Evolutionary conservation across 2,888 invertebrate species (phyloP).

Genomic region (Abrostola triplasia): DNA sequence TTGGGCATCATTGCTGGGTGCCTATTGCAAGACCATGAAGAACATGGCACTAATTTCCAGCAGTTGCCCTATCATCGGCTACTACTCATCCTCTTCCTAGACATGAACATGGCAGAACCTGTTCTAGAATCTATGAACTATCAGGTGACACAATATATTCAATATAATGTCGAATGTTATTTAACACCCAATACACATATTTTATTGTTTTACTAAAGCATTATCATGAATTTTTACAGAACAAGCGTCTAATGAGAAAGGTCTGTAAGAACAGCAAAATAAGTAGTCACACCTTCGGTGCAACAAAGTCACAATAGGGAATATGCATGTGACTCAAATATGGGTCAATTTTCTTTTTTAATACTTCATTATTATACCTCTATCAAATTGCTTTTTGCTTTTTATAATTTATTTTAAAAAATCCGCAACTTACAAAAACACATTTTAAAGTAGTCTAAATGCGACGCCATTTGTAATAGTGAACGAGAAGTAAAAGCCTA

Average conservation of each 20-base stretch:
- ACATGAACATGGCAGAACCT: constrained; percentile 97
- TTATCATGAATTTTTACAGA: constrained; percentile 21
- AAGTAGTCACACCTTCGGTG: too few relatives aligned
- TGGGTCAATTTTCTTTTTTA: too few relatives aligned
- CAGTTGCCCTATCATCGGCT: constrained; percentile 99
- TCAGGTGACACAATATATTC: constrained; percentile 87
- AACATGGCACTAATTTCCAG: constrained; percentile 96
- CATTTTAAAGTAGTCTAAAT: too few relatives aligned
- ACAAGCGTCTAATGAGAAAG: neutral
- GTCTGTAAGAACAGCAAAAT: constrained; percentile 19
- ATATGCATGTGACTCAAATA: too few relatives aligned
- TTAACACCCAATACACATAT: neutral
- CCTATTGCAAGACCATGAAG: constrained; percentile 98
- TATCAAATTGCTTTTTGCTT: too few relatives aligned
- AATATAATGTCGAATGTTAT: neutral
- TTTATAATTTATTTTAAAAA: too few relatives aligned
- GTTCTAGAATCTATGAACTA: constrained; percentile 98
- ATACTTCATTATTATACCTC: too few relatives aligned
- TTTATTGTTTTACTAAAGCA: constrained; percentile 9
- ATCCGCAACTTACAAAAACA: too few relatives aligned
- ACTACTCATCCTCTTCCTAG: constrained; percentile 98
- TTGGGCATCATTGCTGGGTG: constrained; percentile 98
- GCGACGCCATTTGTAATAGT: too few relatives aligned
- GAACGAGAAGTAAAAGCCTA: too few relatives aligned
- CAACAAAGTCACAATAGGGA: too few relatives aligned